Conservation (phyloP, 2,113 vertebrate species). For the Nansenia antarctica region DNA sequence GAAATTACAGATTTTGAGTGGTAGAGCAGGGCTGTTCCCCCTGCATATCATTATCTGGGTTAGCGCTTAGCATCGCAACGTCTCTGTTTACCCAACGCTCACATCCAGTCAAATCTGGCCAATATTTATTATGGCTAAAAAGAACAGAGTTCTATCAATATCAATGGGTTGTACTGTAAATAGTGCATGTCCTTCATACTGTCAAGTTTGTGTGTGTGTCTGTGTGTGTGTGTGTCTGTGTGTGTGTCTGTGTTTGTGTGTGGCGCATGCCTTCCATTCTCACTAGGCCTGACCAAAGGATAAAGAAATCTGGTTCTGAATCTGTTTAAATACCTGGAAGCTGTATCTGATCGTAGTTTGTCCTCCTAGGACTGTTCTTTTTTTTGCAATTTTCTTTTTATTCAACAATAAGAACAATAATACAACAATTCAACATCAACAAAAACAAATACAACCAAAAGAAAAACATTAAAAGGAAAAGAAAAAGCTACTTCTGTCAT, state of each 20-base stretch:
- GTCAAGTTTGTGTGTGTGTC: constrained; percentile 15
- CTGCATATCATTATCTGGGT: constrained; percentile 8
- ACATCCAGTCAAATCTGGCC: constrained; percentile 8
- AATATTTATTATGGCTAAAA: constrained; percentile 37
- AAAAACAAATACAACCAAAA: no score
- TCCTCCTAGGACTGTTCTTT: neutral
- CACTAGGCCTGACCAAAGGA: neutral
- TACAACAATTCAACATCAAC: no score
- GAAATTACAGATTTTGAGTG: neutral
- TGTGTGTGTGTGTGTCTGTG: constrained; percentile 2
- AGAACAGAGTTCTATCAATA: constrained; percentile 6
- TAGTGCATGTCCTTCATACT: constrained; percentile 9
- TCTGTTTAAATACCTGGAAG: constrained; percentile 24
- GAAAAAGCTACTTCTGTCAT: no score
- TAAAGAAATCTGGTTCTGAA: constrained; percentile 17
- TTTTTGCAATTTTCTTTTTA: no score
- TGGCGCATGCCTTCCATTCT: neutral
- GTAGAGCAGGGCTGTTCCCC: neutral
- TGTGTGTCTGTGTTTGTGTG: constrained; percentile 1
- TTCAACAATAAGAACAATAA: no score
- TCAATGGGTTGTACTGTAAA: constrained; percentile 35
- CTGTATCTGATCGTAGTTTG: neutral
- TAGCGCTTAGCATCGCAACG: neutral
- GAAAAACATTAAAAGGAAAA: no score
- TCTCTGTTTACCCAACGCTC: constrained; percentile 41